phyloP scores from a whole-genome alignment of 2,797 vertebrate genomes.

The Coreius guichenoti region DNA sequence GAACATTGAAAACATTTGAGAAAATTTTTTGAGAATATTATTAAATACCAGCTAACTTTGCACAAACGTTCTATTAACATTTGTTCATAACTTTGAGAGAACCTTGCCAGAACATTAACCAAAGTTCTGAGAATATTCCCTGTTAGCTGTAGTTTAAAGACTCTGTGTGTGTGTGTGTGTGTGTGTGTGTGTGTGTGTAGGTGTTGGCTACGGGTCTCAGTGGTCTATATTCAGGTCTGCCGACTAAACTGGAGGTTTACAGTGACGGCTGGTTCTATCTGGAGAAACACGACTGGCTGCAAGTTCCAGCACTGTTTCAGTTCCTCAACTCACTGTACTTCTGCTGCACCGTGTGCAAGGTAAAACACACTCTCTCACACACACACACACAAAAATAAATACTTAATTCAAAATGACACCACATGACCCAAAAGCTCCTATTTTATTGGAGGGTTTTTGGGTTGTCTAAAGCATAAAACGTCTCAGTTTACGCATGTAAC shows the following conservation, averaged over 20 bases:
- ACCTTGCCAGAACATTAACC: too few relatives aligned
- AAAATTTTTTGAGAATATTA: too few relatives aligned
- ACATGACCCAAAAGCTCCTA: not conserved
- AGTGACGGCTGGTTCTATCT: conserved; percentile 92
- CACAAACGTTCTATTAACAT: too few relatives aligned
- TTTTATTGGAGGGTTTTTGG: not conserved
- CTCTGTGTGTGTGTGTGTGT: conserved; percentile 48
- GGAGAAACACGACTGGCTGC: conserved; percentile 87
- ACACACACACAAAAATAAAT: not conserved
- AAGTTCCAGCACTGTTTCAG: conserved; percentile 89
- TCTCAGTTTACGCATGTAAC: too few relatives aligned
- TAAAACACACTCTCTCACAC: conserved; percentile 57
- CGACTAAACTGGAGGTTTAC: conserved; percentile 88
- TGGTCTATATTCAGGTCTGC: conserved; percentile 93
- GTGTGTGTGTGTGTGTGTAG: conserved; percentile 70
- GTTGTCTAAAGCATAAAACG: not conserved
- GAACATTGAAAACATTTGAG: too few relatives aligned
- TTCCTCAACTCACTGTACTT: conserved; percentile 97
- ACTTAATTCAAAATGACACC: not conserved
- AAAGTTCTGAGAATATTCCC: too few relatives aligned
- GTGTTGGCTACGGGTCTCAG: conserved; percentile 95
- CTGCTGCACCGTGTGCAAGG: conserved; percentile 94
- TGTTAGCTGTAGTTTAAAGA: not conserved
- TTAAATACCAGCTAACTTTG: too few relatives aligned
- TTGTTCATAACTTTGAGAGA: too few relatives aligned